Conservation (phyloP, 92 coral and sea anemone genomes). For the Pocillopora meandrina region DNA sequence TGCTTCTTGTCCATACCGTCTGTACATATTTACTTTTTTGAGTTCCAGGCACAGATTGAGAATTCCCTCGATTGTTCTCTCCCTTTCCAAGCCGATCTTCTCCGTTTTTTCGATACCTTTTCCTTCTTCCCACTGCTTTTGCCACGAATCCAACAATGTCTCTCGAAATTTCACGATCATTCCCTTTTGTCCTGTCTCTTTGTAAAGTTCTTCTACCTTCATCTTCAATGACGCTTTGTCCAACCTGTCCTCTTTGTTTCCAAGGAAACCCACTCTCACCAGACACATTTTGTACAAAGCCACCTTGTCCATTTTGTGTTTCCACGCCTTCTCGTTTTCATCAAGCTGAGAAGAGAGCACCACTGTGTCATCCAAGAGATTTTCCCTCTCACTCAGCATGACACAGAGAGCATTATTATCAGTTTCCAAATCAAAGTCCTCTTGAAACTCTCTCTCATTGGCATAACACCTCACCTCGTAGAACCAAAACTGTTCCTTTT, state of each 20-base stretch:
- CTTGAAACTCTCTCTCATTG: not conserved
- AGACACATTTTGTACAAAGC: not conserved
- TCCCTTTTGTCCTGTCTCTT: not conserved
- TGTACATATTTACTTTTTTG: not conserved
- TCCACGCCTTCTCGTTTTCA: not conserved
- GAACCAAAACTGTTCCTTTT: conserved; percentile 11
- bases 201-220: conserved; percentile 3
- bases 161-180: not conserved
- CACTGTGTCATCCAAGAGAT: conserved; percentile 14
- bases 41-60: conserved; percentile 16
- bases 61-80: not conserved
- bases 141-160: not conserved
- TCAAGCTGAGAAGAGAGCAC: not conserved
- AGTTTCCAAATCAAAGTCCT: conserved; percentile 5
- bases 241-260: not conserved
- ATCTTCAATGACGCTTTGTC: not conserved
- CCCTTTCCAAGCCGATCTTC: not conserved
- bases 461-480: not conserved
- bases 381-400: conserved; percentile 4
- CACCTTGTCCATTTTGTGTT: conserved; percentile 3
- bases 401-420: not conserved
- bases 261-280: conserved; percentile 3
- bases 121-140: conserved; percentile 10
- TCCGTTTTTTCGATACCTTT: not conserved
- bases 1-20: conserved; percentile 32